Evolutionary conservation across 2,888 invertebrate species (phyloP), one percentile per base, ranked within the genome.

Genomic region (Amphipoea oculea): DNA sequence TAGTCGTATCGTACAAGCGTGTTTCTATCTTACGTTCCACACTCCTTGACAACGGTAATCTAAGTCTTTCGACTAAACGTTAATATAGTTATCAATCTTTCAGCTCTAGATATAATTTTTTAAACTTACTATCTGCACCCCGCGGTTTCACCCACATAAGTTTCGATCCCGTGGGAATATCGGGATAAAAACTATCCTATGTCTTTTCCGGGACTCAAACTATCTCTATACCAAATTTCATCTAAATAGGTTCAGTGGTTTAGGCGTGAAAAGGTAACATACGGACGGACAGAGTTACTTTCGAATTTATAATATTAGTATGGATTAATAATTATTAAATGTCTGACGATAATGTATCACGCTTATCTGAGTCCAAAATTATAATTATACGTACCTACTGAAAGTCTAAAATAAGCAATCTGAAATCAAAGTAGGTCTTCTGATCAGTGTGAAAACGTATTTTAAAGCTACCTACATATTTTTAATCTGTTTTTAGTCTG

Each of bases 321-420:
- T 29, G 29, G 29, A 29, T 29, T 29, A 29, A 65, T 36, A 29
- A 20, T 51, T 63, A 66, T 54, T 45, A 57, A 54, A n/a, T 36
- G 20, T 65, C 20, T 45, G 29, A 42, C 14, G 42, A 67, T 62
- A 79, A 48, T 36, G 1, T 51, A 42, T 70, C 79, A 29, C 40
- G 9, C 23, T 79, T 79, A 78, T 79, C 79, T 51, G 23, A 29
- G 11, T 29, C 29, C 23, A 62, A 78, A 69, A 20, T 36, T 62
- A 62, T 62, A 62, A 29, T 57, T 23, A 6, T 20, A 51, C 20
- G 67, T n/a, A 40, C 0, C 45, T 42, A 42, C 23, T 62, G 29
- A 51, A 79, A 78, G 12, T 9, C 23, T 66, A 40, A 40, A 79
- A 60, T 40, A 51, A 23, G 40, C 17, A 51, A 54, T 36, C 62